Percentiles rank a stretch among this genome's conserved stretches.
phyloP scores from a whole-genome alignment of 1,140 invertebrate genomes.

The Ceratosolen fusciceps region DNA sequence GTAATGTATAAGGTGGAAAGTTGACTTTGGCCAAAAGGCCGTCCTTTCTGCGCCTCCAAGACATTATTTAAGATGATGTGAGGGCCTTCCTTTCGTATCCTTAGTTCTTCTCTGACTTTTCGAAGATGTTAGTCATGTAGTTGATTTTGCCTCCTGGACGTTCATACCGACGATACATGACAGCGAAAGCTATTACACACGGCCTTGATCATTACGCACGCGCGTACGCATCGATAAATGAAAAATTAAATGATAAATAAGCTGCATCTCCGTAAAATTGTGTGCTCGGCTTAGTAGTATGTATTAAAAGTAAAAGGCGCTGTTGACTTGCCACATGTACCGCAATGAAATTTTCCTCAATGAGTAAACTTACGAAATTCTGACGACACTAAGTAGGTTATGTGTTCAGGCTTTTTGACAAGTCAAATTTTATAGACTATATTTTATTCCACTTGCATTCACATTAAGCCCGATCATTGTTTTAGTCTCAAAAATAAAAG shows the following conservation, averaged over 20 bases:
- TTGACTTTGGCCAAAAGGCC: conserved; percentile 87
- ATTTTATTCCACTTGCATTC: no score
- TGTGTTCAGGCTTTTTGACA: no score
- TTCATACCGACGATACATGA: conserved; percentile 32
- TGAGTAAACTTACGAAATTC: background rate
- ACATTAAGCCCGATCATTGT: no score
- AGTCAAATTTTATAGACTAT: no score
- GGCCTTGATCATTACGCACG: background rate
- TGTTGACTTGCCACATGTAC: conserved; percentile 24
- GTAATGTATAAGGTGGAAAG: conserved; percentile 93
- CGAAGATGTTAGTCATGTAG: conserved; percentile 34
- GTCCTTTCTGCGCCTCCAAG: conserved; percentile 72
- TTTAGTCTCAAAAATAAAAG: no score
- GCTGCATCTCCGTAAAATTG: background rate
- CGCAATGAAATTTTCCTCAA: background rate
- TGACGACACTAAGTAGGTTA: background rate
- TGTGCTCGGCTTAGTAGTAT: no score
- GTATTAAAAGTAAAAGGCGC: background rate
- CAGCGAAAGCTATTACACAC: background rate
- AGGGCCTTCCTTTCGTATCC: background rate
- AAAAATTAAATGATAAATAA: background rate
- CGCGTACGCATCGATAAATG: background rate
- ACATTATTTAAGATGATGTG: conserved; percentile 58
- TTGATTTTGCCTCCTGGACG: conserved; percentile 36
- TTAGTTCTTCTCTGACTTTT: background rate